These are phyloP conservation scores for Gymnorhina tibicen DNA, from an alignment of 2,113 vertebrate species.

Conservation along the genomic window DNA sequence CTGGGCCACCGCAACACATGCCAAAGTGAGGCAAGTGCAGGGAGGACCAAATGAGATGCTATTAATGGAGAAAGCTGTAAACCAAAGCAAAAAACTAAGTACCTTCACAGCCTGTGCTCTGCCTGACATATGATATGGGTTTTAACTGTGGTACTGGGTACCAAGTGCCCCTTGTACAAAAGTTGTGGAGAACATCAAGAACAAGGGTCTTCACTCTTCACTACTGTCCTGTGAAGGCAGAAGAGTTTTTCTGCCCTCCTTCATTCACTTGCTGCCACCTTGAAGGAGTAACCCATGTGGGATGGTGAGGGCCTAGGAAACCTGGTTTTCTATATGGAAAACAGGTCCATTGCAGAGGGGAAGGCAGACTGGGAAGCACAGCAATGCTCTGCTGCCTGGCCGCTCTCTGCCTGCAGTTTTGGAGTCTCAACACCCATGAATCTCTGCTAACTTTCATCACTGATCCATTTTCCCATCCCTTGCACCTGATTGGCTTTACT, in stretches of 20 bases:
- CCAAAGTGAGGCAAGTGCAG: background rate
- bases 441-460: background rate
- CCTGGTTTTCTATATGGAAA: background rate
- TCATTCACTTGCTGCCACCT: background rate
- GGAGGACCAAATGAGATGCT: background rate
- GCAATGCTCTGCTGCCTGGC: background rate
- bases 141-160: background rate
- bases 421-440: background rate
- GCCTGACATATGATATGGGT: accelerated
- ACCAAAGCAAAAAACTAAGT: background rate
- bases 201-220: background rate
- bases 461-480: background rate
- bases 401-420: background rate
- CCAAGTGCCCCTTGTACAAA: background rate
- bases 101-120: background rate
- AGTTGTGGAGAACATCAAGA: background rate
- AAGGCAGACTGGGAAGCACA: background rate
- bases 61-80: background rate
- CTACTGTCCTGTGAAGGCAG: background rate
- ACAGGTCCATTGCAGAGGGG: background rate
- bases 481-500: background rate
- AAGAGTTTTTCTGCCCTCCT: background rate
- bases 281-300: background rate
- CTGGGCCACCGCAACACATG: too few relatives aligned
- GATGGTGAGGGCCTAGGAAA: background rate